Evolutionary conservation across 2,113 vertebrate genomes (phyloP), one percentile per base, ranked within the genome.

Genomic region (Nesoenas mayeri): DNA sequence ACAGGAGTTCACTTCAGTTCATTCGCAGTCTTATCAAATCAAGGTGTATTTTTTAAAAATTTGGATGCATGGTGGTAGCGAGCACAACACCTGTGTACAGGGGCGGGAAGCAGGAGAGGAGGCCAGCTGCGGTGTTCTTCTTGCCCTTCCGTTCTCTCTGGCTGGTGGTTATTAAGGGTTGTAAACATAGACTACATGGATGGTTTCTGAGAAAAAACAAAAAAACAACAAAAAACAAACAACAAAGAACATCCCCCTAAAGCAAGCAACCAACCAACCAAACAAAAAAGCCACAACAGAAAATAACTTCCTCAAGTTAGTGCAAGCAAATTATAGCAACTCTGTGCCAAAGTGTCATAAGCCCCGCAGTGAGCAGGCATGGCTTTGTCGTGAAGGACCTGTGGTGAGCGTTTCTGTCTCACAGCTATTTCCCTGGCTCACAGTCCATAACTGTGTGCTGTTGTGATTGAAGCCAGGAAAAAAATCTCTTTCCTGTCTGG

Each of bases 1-100:
- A 6, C 25, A 61, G 21, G 15, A 1, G 5, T 48, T 92, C 0
- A 0, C 28, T 72, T 81, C 40, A 17, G 40, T 72, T 75, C 4
- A 2, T 44, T 87, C 58, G 44, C 32, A 56, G 32, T 65, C 16
- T 50, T 72, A 54, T n/a, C 32, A 65, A 79, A 65, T 5, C 4
- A 31, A 57, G 12, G 53, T 74, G 22, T 25, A 36, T 11, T 88
- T 93, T 70, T 90, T 38, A 24, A 60, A 64, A 14, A 15, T 48
- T 81, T 44, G n/a, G 26, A 81, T n/a, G 21, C 2, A 0, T 36
- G 48, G 24, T 70, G 25, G 17, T 11, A 56, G 15, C 0, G 1
- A 87, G 24, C 18, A 17, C 11, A 24, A 69, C 50, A 79, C 15
- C 56, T 65, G 7, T 4, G 0, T 58, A 28, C 20, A 48, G 47